Conservation (phyloP, 2,888 invertebrate genomes). For the Apocheima hispidaria region DNA sequence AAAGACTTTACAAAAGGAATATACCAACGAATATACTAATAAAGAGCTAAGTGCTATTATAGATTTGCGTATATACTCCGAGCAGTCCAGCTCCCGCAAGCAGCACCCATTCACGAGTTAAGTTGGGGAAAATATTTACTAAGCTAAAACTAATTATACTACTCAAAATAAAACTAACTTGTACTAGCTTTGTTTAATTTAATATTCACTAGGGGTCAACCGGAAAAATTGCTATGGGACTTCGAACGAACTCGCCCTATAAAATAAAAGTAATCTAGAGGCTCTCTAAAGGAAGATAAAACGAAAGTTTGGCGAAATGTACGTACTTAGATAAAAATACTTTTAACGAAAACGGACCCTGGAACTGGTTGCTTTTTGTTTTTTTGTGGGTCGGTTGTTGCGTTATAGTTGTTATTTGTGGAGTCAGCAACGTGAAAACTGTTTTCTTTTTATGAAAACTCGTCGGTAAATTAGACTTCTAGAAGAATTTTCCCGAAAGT, state of each 20-base stretch:
- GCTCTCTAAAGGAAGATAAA: conserved; percentile 43
- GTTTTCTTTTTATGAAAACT: not conserved
- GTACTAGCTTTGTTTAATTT: conserved; percentile 42
- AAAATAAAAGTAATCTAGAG: conserved; percentile 46
- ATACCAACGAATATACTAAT: no score
- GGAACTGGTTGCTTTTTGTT: conserved; percentile 23
- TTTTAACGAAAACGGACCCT: conserved; percentile 23
- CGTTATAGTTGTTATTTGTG: not conserved
- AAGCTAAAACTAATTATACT: conserved; percentile 32
- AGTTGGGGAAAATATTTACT: not conserved
- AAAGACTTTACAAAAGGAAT: no score
- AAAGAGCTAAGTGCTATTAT: no score
- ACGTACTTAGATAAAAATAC: conserved; percentile 38
- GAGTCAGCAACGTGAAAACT: conserved; percentile 5
- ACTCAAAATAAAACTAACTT: conserved; percentile 34
- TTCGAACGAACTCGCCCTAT: conserved; percentile 42
- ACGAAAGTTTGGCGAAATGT: conserved; percentile 38
- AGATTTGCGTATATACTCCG: no score
- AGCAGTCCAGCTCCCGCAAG: no score
- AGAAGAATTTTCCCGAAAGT: not conserved
- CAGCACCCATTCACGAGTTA: no score
- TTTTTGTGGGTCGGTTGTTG: conserved; percentile 19
- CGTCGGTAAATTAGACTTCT: not conserved
- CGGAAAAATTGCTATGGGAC: conserved; percentile 47
- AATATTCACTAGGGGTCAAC: conserved; percentile 45